A percentile compares a stretch with the other conserved stretches of the same genome.
These are phyloP conservation scores for Caenorhabditis remanei DNA, from an alignment of 1,140 invertebrate species.

Conservation along the genomic window DNA sequence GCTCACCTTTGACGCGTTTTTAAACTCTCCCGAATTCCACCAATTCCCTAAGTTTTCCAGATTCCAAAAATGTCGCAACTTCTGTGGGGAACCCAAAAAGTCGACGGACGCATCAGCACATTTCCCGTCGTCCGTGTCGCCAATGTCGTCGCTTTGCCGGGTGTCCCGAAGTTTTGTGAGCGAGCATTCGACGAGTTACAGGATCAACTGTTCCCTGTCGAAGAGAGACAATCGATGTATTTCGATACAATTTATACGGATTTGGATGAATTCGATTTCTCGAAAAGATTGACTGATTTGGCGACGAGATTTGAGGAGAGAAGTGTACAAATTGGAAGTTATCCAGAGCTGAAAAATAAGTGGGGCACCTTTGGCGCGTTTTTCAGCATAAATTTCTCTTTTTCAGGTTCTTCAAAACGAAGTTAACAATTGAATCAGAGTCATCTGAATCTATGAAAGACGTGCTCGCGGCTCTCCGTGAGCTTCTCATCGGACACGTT, in stretches of 20 bases:
- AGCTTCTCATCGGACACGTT: slow-evolving; percentile 67
- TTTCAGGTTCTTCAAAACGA: slow-evolving; percentile 80
- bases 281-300: slow-evolving; percentile 80
- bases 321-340: slow-evolving; percentile 83
- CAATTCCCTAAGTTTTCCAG: slow-evolving; percentile 68
- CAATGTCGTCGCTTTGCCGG: slow-evolving; percentile 87
- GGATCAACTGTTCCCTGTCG: slow-evolving; percentile 71
- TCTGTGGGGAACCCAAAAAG: slow-evolving; percentile 76
- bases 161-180: slow-evolving; percentile 83
- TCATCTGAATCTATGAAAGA: slow-evolving; percentile 72
- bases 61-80: slow-evolving; percentile 78
- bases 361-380: slow-evolving; percentile 10
- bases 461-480: slow-evolving; percentile 67
- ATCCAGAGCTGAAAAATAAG: slow-evolving; percentile 81
- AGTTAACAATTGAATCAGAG: slow-evolving; percentile 79
- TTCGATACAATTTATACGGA: slow-evolving; percentile 80
- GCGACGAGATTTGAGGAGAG: slow-evolving; percentile 80
- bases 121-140: slow-evolving; percentile 83
- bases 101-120: slow-evolving; percentile 75
- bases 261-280: slow-evolving; percentile 80
- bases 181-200: slow-evolving; percentile 80
- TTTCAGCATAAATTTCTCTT: neutral
- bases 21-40: neutral
- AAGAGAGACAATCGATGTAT: slow-evolving; percentile 78
- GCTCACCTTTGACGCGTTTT: too few species aligned